Conservation (phyloP, 1,140 invertebrate species). For the Eciton burchellii region DNA sequence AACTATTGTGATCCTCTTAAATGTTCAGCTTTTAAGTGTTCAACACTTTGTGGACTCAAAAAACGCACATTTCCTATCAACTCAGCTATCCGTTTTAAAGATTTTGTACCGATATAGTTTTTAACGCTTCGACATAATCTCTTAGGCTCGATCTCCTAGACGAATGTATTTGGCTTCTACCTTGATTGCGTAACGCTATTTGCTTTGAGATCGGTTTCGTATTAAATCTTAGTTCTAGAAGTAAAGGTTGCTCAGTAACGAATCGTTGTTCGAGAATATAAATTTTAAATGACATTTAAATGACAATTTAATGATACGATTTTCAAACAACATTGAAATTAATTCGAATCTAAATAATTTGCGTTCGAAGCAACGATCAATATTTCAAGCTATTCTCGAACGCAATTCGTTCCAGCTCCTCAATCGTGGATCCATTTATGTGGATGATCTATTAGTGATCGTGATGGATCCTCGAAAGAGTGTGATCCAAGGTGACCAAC, state of each 20-base stretch:
- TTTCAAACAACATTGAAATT: constrained; percentile 20
- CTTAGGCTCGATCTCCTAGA: constrained; percentile 82
- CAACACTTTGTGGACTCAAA: not conserved
- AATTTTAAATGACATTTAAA: not conserved
- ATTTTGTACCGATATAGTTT: constrained; percentile 7
- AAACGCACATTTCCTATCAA: not conserved
- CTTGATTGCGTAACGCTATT: constrained; percentile 86
- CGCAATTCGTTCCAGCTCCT: constrained; percentile 70
- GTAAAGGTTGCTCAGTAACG: constrained; percentile 83
- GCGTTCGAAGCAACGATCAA: constrained; percentile 16
- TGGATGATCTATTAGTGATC: constrained; percentile 64
- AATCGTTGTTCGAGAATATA: constrained; percentile 80
- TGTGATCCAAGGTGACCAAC: constrained; percentile 58
- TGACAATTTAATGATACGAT: not conserved
- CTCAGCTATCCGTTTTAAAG: constrained; percentile 12
- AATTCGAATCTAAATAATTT: no score
- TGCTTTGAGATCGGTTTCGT: constrained; percentile 85
- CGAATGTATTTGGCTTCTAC: constrained; percentile 85
- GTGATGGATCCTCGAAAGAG: constrained; percentile 49
- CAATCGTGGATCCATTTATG: constrained; percentile 60
- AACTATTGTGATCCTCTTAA: not conserved
- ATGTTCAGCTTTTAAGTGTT: not conserved
- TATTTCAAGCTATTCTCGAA: constrained; percentile 73
- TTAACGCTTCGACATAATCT: constrained; percentile 17
- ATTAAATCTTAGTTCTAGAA: constrained; percentile 85